Conservation (phyloP, 2,797 vertebrate species). For the Bradypodion pumilum region DNA sequence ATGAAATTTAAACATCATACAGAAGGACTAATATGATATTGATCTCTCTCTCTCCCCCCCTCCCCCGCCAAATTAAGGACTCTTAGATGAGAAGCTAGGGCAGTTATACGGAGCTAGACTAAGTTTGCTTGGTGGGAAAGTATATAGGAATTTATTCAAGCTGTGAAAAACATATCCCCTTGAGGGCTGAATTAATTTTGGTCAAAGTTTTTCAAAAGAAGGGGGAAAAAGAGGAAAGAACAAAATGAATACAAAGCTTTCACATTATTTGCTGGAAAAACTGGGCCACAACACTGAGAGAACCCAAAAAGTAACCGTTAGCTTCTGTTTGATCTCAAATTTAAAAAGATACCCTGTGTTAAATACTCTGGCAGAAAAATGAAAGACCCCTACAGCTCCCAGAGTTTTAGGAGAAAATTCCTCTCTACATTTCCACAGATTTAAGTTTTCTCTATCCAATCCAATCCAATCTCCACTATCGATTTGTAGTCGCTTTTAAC, state of each 20-base stretch:
- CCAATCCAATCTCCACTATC: too few species aligned
- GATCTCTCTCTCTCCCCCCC: neutral
- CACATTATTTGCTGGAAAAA: neutral
- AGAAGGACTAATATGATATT: slow-evolving; percentile 4
- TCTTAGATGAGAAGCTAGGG: neutral
- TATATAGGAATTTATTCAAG: slow-evolving; percentile 1
- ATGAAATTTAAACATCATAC: slow-evolving; percentile 29
- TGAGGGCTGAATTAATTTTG: slow-evolving; percentile 22
- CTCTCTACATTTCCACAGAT: neutral
- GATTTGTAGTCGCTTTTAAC: too few species aligned
- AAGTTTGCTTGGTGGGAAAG: neutral
- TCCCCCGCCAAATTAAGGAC: neutral
- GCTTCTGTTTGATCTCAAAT: neutral
- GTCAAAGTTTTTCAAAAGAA: slow-evolving; percentile 19
- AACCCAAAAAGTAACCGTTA: neutral
- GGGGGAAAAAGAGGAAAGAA: neutral
- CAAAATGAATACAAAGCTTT: slow-evolving; percentile 5
- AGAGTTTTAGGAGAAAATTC: neutral
- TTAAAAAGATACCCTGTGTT: neutral
- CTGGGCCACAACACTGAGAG: neutral
- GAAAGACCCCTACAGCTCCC: neutral
- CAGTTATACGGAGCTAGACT: neutral
- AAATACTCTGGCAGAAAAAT: slow-evolving; percentile 1
- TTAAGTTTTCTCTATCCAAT: neutral
- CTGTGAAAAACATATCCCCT: slow-evolving; percentile 19